phyloP scores from a whole-genome alignment of 2,113 vertebrate species.

The Ctenodactylus gundi region DNA sequence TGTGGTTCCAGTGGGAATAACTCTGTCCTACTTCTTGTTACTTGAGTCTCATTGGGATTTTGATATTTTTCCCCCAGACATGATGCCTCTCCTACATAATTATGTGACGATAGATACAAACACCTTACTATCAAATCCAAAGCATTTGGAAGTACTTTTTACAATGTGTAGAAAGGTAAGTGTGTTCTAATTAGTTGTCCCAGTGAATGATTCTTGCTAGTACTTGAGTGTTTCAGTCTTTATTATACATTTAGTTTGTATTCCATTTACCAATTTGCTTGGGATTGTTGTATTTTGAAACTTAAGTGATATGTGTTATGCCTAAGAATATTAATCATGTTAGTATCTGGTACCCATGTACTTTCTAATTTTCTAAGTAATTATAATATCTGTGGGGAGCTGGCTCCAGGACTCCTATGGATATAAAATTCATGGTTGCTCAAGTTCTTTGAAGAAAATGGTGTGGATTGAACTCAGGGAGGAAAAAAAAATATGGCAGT shows the following conservation, averaged over 20 bases:
- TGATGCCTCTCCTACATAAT: conserved; percentile 99
- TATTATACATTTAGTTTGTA: background rate
- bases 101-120: conserved; percentile 98
- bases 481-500: no score
- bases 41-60: conserved; percentile 35
- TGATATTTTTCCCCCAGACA: conserved; percentile 87
- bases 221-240: background rate
- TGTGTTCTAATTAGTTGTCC: background rate
- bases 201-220: background rate
- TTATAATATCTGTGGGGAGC: background rate
- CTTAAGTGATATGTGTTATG: background rate
- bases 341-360: background rate
- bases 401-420: background rate
- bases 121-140: conserved; percentile 93
- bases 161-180: conserved; percentile 98
- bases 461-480: no score
- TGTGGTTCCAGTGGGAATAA: background rate
- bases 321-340: background rate
- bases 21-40: background rate
- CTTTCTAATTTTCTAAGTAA: background rate
- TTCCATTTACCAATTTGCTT: background rate
- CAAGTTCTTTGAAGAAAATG: background rate
- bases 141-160: conserved; percentile 96
- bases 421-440: no score
- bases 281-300: background rate